Base-by-base conservation (phyloP, 37 sponge, comb jelly and placozoan genomes). In the Agelas oroides region DNA sequence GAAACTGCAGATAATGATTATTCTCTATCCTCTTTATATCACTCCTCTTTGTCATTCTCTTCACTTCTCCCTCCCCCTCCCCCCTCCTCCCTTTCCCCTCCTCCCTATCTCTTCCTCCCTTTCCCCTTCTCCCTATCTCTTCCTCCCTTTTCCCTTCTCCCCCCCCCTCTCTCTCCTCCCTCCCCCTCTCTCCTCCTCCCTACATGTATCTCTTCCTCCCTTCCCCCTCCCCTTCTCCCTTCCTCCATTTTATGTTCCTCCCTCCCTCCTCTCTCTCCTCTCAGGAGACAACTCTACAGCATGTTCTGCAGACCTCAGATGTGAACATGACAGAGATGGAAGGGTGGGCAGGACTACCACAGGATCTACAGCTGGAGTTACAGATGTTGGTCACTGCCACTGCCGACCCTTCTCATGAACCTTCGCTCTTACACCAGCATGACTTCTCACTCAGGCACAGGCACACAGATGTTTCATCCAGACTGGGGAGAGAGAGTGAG, bases 271-370 rank as follows among this genome's bases (percentile, higher is more conserved):
- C n/a, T n/a, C n/a, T n/a, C 46, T 46, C 8, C 46, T 1, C 36
- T 52, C 31, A 90, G 90, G 85, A 84, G 60, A 62, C 61, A 53
- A 62, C 82, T 28, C 35, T 91, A 57, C 76, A 75, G 69, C 54
- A 81, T 65, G 81, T 91, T 18, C 36, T 91, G n/a, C 19, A 32
- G 8, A 66, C 76, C 19, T 77, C 86, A 59, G 82, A 91, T 70
- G 65, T 91, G 21, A 41, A 77, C 20, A 59, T 86, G 63, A 79
- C n/a, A 19, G 86, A 91, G 32, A 71, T 81, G 0, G 91, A 91
- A 0, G 83, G 63, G 32, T 91, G 68, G 46, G 34, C 38, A 41
- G 30, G 54, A n/a, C 82, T 91, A 0, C 52, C 91, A 33, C 57
- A 76, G 18, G 82, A 81, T 2, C 86, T 91, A 2, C 64, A 80